Percentiles rank a stretch among this genome's conserved stretches.
phyloP scores from a whole-genome alignment of 1,140 invertebrate species.

The Formica exsecta region DNA sequence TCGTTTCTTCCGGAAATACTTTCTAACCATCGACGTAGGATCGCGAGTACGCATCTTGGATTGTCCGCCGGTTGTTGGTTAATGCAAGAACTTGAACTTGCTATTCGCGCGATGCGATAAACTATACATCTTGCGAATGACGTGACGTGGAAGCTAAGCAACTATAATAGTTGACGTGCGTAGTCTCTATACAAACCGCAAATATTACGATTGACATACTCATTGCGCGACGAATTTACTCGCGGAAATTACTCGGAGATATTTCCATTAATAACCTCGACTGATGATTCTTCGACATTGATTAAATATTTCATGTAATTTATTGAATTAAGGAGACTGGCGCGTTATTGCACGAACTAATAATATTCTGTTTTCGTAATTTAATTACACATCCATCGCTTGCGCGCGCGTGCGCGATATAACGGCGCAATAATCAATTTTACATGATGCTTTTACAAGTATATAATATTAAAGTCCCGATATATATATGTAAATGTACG shows the following conservation, averaged over 20 bases:
- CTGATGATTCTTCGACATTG: neutral
- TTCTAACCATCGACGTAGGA: conserved; percentile 21
- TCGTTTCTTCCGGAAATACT: conserved; percentile 52
- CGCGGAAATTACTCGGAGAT: neutral
- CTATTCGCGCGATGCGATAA: neutral
- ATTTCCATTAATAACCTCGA: neutral
- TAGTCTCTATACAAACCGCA: neutral
- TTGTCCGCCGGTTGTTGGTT: conserved; percentile 26
- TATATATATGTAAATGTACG: neutral
- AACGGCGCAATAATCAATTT: conserved; percentile 28
- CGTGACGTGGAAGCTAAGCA: neutral
- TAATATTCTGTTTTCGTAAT: conserved; percentile 23
- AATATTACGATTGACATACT: neutral
- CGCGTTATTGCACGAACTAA: neutral
- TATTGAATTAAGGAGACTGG: conserved; percentile 15
- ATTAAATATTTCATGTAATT: conserved; percentile 13
- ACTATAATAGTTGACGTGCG: neutral
- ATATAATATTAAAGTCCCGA: conserved; percentile 36
- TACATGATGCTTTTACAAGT: conserved; percentile 37
- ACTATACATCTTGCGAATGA: conserved; percentile 17
- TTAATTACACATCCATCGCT: conserved; percentile 6
- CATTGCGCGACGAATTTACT: neutral
- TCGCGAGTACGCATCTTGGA: conserved; percentile 47
- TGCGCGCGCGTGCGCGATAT: neutral
- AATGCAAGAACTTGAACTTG: conserved; percentile 55